Conservation (phyloP, 2,113 vertebrate species). For the Neogobius melanostomus region DNA sequence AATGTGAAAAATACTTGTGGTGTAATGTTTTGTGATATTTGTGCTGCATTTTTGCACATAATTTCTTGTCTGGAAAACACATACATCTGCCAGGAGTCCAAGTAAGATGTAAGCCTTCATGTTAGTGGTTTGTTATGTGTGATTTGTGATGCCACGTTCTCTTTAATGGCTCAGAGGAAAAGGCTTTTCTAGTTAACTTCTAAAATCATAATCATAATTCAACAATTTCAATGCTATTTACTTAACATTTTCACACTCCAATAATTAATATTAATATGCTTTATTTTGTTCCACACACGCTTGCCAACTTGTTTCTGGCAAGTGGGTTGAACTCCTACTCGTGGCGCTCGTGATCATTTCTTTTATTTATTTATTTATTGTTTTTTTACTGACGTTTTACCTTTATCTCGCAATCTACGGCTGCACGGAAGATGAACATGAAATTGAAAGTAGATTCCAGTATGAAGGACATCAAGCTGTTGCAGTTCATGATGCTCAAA, state of each 20-base stretch:
- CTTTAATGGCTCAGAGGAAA: neutral
- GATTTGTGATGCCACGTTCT: neutral
- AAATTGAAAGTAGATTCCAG: constrained; percentile 10
- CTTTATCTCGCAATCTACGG: constrained; percentile 6
- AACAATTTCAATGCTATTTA: neutral
- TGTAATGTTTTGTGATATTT: too few relatives aligned
- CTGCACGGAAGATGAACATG: constrained; percentile 6
- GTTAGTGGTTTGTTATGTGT: too few relatives aligned
- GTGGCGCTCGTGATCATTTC: constrained; percentile 4
- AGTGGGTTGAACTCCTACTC: constrained; percentile 1
- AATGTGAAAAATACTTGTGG: too few relatives aligned
- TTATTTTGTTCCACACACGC: neutral
- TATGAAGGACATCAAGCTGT: neutral
- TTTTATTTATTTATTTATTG: neutral
- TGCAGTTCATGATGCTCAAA: constrained; percentile 9
- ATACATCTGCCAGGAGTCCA: too few relatives aligned
- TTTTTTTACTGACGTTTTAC: neutral
- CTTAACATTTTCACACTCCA: neutral
- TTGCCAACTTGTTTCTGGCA: constrained; percentile 4
- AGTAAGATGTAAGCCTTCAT: too few relatives aligned
- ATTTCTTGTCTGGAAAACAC: too few relatives aligned
- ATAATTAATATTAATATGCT: neutral
- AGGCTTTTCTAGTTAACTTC: neutral
- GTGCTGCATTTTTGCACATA: too few relatives aligned
- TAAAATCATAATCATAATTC: neutral